These are phyloP conservation scores for Drosophila kuntzei DNA, from an alignment of 2,888 invertebrate genomes.

Conservation along the genomic window DNA sequence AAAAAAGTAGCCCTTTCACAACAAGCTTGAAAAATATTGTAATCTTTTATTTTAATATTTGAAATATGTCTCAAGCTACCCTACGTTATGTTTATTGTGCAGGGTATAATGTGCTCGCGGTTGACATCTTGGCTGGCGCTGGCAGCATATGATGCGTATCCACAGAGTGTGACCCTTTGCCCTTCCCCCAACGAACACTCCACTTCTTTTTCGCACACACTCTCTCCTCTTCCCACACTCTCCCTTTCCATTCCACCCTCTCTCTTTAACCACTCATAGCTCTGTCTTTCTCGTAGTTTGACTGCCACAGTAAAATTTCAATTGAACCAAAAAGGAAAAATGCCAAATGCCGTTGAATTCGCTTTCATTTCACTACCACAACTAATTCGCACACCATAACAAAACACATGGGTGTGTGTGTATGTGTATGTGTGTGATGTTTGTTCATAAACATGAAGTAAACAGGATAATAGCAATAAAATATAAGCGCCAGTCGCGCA, in stretches of 20 bases:
- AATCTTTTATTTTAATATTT: not conserved
- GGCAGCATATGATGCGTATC: conserved; percentile 53
- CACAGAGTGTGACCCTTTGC: conserved; percentile 40
- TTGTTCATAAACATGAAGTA: conserved; percentile 81
- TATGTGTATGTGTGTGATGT: conserved; percentile 43
- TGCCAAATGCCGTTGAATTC: conserved; percentile 50
- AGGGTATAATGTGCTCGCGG: conserved; percentile 31
- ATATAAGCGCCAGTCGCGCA: conserved; percentile 75
- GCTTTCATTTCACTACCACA: conserved; percentile 73
- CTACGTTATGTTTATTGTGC: not conserved
- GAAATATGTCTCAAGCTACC: not conserved
- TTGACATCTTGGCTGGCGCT: conserved; percentile 41
- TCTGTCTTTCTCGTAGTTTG: conserved; percentile 25
- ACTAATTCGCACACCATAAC: conserved; percentile 82
- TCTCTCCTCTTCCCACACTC: not conserved
- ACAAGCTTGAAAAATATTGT: too few relatives aligned
- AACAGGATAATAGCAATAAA: conserved; percentile 85
- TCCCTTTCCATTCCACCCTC: not conserved
- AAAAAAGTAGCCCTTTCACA: too few relatives aligned
- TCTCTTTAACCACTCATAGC: not conserved
- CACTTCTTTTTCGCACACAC: not conserved
- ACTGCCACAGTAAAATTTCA: conserved; percentile 66
- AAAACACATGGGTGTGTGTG: conserved; percentile 24
- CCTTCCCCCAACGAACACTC: not conserved
- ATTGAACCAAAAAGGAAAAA: conserved; percentile 59